Conservation (phyloP, 2,113 vertebrate species). For the Cacatua alba region DNA sequence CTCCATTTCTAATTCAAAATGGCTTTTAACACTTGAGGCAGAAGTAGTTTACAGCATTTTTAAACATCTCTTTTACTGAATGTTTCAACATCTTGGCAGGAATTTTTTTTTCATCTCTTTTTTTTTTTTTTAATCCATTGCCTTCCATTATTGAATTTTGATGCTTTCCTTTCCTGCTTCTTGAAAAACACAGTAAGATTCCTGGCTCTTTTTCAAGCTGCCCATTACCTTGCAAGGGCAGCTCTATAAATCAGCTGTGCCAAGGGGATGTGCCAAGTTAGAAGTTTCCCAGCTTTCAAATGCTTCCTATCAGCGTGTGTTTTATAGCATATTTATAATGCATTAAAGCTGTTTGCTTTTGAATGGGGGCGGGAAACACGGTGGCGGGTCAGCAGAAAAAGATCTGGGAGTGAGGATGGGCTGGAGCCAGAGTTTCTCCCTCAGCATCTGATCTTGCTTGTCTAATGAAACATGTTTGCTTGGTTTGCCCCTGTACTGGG, state of each 20-base stretch:
- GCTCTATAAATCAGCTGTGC: not conserved
- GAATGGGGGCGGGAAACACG: not conserved
- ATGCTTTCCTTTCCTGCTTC: not conserved
- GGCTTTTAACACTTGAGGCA: not conserved
- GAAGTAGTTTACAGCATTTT: not conserved
- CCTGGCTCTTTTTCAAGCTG: not conserved
- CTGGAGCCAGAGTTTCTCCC: not conserved
- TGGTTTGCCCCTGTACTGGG: not conserved
- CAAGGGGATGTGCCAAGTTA: not conserved
- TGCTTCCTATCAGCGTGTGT: not conserved
- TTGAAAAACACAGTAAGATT: not conserved
- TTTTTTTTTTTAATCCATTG: not conserved
- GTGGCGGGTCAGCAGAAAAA: not conserved
- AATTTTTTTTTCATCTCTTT: not conserved
- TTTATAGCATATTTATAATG: not conserved
- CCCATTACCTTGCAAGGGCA: not conserved
- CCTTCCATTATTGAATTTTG: not conserved
- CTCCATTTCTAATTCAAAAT: not conserved
- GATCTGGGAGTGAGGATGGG: not conserved
- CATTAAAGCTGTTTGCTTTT: not conserved
- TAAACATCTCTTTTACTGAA: not conserved
- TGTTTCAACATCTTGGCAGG: not conserved
- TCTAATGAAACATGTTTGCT: not conserved
- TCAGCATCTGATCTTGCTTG: rapidly evolving
- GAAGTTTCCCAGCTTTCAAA: not conserved